Evolutionary conservation across 2,797 vertebrate species (phyloP).

Genomic region (Crotalus adamanteus): DNA sequence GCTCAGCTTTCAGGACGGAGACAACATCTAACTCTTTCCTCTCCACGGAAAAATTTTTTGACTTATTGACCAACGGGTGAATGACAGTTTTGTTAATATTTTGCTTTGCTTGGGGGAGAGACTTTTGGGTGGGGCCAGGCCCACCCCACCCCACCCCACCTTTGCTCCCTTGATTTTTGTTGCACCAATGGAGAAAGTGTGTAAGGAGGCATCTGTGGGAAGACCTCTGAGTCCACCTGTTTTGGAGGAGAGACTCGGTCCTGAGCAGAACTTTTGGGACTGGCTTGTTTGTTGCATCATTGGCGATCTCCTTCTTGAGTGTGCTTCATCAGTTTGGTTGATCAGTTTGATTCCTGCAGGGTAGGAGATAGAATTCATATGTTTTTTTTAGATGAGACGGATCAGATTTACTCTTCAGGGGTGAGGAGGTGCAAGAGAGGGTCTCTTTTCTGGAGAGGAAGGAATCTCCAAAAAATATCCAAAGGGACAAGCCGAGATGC

Average conservation of each 20-base stretch:
- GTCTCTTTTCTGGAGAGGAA: no score
- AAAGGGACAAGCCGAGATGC: neutral
- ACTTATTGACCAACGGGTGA: neutral
- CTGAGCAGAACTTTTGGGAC: neutral
- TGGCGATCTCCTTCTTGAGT: neutral
- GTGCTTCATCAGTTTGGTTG: neutral
- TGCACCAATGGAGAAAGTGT: neutral
- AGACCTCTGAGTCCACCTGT: neutral
- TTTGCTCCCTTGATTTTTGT: neutral
- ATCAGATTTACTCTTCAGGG: neutral
- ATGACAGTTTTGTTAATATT: slow-evolving; percentile 1
- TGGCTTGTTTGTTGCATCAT: neutral
- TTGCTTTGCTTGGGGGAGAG: neutral
- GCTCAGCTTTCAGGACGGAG: neutral
- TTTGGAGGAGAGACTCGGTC: neutral
- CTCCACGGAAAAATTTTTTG: no score
- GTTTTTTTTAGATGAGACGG: neutral
- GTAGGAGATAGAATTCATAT: neutral
- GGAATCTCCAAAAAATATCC: neutral
- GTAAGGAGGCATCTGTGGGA: neutral
- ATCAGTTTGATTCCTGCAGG: neutral
- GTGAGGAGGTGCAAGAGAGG: no score
- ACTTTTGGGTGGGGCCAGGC: neutral
- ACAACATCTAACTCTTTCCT: neutral
- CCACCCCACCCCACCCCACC: neutral